Conservation (phyloP, 2,888 invertebrate genomes). For the Ferdinandea cuprea region DNA sequence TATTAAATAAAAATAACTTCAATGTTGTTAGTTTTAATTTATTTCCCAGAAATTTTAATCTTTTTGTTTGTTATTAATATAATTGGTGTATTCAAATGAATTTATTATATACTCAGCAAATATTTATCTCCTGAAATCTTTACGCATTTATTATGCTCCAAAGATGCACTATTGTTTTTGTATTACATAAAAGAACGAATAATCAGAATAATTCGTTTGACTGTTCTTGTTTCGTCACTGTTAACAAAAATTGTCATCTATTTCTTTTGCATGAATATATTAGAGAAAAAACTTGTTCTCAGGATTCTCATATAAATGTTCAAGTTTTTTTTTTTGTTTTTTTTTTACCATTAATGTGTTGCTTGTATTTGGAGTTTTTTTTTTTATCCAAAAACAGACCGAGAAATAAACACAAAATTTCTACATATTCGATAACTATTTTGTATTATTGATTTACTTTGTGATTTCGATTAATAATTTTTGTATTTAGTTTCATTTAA, state of each 20-base stretch:
- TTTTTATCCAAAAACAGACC: constrained; percentile 22
- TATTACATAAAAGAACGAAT: too few species aligned
- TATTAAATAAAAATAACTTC: not conserved
- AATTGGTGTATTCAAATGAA: constrained; percentile 38
- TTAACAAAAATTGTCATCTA: constrained; percentile 10
- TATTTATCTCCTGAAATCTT: constrained; percentile 9
- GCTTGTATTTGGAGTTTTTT: not conserved
- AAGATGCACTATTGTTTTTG: too few species aligned
- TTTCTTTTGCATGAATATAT: not conserved
- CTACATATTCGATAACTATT: constrained; percentile 32
- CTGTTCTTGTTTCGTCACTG: not conserved
- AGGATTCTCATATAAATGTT: not conserved
- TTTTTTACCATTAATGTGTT: constrained; percentile 1
- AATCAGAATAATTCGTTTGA: too few species aligned
- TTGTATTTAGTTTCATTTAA: constrained; percentile 24
- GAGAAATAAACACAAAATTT: constrained; percentile 60
- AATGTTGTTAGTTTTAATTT: constrained; percentile 63
- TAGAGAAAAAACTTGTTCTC: constrained; percentile 5
- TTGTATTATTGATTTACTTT: constrained; percentile 36
- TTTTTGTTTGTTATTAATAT: constrained; percentile 29
- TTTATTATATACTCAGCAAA: constrained; percentile 24
- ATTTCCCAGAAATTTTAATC: constrained; percentile 61
- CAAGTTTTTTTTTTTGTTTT: constrained; percentile 1
- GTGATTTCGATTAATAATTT: constrained; percentile 41
- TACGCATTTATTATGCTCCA: not conserved